phyloP scores from a whole-genome alignment of 2,113 vertebrate species.

The Amphiprion percula region DNA sequence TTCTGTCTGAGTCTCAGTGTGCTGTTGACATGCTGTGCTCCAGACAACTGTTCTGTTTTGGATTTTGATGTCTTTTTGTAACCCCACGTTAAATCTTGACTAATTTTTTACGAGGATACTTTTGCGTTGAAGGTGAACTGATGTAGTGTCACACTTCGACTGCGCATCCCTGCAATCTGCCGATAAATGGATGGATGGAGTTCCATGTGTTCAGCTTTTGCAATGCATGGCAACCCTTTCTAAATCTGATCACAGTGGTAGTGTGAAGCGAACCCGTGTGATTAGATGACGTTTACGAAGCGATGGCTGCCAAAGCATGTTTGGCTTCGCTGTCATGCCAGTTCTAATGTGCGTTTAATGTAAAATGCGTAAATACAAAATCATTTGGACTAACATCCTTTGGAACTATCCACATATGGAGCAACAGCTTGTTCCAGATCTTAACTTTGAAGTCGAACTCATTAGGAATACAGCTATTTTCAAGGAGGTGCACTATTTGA shows the following conservation, averaged over 20 bases:
- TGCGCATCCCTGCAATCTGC: slow-evolving; percentile 22
- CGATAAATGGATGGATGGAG: slow-evolving; percentile 21
- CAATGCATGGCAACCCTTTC: slow-evolving; percentile 61
- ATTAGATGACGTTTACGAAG: slow-evolving; percentile 36
- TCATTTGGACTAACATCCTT: background rate
- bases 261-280: slow-evolving; percentile 13
- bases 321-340: slow-evolving; percentile 4
- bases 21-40: slow-evolving; percentile 22
- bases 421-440: background rate
- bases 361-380: background rate
- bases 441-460: background rate
- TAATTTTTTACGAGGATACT: slow-evolving; percentile 6
- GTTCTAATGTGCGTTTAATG: slow-evolving; percentile 12
- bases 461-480: background rate
- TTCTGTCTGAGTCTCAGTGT: slow-evolving; percentile 4
- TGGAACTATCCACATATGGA: background rate
- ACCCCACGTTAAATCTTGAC: slow-evolving; percentile 27
- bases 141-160: slow-evolving; percentile 4
- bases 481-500: slow-evolving; percentile 10
- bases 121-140: slow-evolving; percentile 25
- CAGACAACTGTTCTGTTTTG: slow-evolving; percentile 19
- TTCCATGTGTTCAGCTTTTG: slow-evolving; percentile 59
- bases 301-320: slow-evolving; percentile 47
- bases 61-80: slow-evolving; percentile 29
- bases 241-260: slow-evolving; percentile 47